These are phyloP conservation scores for Allobates femoralis DNA, from an alignment of 2,797 vertebrate species.

Conservation along the genomic window DNA sequence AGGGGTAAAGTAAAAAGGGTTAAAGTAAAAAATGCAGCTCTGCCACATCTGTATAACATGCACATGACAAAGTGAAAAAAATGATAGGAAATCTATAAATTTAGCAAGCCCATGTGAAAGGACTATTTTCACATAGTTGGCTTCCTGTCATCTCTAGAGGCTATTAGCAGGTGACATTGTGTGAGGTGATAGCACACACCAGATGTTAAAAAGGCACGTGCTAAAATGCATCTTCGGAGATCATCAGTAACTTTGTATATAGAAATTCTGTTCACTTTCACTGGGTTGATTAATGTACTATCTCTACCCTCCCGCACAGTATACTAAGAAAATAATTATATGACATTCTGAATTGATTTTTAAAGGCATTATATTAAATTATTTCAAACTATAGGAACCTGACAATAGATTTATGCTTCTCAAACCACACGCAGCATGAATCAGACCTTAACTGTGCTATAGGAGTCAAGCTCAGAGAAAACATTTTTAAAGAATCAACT, in stretches of 20 bases:
- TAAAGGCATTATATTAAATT: too few species aligned
- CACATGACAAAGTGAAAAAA: neutral
- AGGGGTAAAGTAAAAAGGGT: neutral
- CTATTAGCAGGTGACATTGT: conserved; percentile 16
- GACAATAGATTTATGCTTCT: too few species aligned
- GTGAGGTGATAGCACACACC: neutral
- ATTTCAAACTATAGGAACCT: too few species aligned
- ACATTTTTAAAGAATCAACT: too few species aligned
- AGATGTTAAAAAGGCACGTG: conserved; percentile 15
- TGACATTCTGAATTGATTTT: neutral
- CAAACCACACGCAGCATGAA: too few species aligned
- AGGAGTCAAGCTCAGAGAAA: too few species aligned
- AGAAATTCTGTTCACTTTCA: neutral
- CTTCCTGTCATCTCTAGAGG: conserved; percentile 16
- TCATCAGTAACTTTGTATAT: conserved; percentile 9
- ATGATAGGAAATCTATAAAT: conserved; percentile 1
- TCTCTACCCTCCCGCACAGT: neutral
- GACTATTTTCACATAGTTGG: conserved; percentile 1
- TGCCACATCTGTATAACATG: neutral
- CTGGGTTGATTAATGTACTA: neutral
- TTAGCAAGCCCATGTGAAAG: conserved; percentile 22
- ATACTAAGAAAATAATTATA: neutral
- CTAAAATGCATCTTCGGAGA: neutral
- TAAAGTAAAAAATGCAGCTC: neutral
- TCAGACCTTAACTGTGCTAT: too few species aligned